Evolutionary conservation across 2,888 invertebrate genomes (phyloP), one percentile per base, ranked within the genome.

Genomic region (Cacoxenus indagator): DNA sequence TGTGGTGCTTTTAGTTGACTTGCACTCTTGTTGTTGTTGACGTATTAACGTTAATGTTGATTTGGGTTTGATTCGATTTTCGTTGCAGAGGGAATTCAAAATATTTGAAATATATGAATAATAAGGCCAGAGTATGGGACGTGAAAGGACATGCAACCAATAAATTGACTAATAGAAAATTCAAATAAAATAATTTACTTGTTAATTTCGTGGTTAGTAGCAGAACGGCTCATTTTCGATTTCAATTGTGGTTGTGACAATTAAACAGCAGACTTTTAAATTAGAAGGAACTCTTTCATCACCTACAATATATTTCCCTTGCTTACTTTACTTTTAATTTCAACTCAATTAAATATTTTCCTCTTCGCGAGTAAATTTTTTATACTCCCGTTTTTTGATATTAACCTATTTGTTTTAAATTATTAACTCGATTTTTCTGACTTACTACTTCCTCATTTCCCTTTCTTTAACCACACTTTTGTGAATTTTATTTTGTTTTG

Each of bases 381-480:
- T 4, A 4, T 31, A 6, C 31, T 31, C 31, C 5, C 37, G 37
- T 2, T 14, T 11, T 11, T 37, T 4, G 8, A 11, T 37, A 14
- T 37, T 2, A 37, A 14, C 14, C 37, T 14, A 37, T 37, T 37
- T 37, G 14, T 37, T 37, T 37, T 8, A 37, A 37, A 37, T 2
- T 37, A 37, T 69, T 64, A 67, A 19, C 19, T 68, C 51, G 51
- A 11, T 70, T 48, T 26, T 64, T 43, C 46, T 26, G 48, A 57
- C 45, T 19, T 37, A 45, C 51, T 64, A 54, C 62, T 29, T 46
- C 2, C 6, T 37, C n/a, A 27, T 59, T 9, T 66, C 43, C 54
- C n/a, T n/a, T n/a, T n/a, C n/a, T n/a, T n/a, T n/a, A n/a, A n/a
- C n/a, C n/a, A n/a, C n/a, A 45, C 59, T 62, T 43, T 61, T 37